A percentile compares a stretch with the other conserved stretches of the same genome.
Conservation (phyloP, 2,113 vertebrate species). For the Pseudonaja textilis region DNA sequence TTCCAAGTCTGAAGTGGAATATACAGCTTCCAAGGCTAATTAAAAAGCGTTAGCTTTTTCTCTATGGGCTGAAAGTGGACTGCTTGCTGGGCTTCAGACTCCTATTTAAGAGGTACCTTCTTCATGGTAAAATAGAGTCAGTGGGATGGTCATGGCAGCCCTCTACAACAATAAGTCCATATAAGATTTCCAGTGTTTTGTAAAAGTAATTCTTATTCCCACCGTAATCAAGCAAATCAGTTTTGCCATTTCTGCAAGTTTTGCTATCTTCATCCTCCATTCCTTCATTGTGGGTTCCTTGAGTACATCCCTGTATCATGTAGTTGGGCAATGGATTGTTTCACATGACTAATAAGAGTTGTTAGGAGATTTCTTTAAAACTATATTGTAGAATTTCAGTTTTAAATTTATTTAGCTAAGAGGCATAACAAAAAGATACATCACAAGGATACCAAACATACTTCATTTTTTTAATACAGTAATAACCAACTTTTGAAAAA, state of each 20-base stretch:
- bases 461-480: not conserved
- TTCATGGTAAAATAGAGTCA: not conserved
- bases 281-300: not conserved
- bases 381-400: not conserved
- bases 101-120: not conserved
- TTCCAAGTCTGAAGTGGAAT: not conserved
- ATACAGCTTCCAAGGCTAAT: not conserved
- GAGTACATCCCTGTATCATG: not conserved
- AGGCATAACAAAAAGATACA: not conserved
- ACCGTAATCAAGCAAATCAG: not conserved
- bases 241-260: not conserved
- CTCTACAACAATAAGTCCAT: not conserved
- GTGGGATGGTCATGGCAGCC: not conserved
- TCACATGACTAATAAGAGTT: slow-evolving; percentile 13
- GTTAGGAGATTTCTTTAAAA: not conserved
- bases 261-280: not conserved
- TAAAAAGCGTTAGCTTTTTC: not conserved
- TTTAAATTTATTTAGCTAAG: not conserved
- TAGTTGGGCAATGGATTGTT: not conserved
- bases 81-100: not conserved
- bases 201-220: not conserved
- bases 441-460: not conserved
- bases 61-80: not conserved
- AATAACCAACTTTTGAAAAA: not conserved
- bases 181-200: not conserved